Evolutionary conservation across 2,888 invertebrate genomes (phyloP).

Genomic region (Halictus ligatus): DNA sequence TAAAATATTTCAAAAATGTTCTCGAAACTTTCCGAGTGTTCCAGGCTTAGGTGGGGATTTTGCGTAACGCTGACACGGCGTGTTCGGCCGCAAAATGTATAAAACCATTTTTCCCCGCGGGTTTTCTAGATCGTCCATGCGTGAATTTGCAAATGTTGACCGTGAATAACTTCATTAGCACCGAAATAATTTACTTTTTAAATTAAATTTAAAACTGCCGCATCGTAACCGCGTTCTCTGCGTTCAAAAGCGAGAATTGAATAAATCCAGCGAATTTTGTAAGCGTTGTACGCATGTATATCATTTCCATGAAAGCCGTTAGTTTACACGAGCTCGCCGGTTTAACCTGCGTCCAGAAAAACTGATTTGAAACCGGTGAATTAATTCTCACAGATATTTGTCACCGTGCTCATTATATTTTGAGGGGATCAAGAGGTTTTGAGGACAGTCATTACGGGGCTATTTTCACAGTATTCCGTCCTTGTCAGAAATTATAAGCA

Average conservation of each 20-base stretch:
- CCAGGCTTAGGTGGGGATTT: background rate
- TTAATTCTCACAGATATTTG: background rate
- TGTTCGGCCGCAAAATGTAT: conserved; percentile 18
- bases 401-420: background rate
- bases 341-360: background rate
- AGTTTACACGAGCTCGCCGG: background rate
- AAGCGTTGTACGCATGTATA: background rate
- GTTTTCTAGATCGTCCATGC: conserved; percentile 41
- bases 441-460: background rate
- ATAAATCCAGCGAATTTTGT: background rate
- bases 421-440: background rate
- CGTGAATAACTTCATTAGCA: conserved; percentile 50
- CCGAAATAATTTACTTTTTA: conserved; percentile 21
- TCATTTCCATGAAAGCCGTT: background rate
- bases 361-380: background rate
- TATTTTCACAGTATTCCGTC: background rate
- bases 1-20: no score
- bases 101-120: conserved; percentile 21
- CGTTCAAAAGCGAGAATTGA: conserved; percentile 25
- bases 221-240: conserved; percentile 9
- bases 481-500: background rate
- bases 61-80: conserved; percentile 16
- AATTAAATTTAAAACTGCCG: conserved; percentile 35
- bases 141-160: conserved; percentile 40
- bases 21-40: background rate